These are phyloP conservation scores for Hypomecis punctinalis DNA, from an alignment of 2,888 invertebrate species.

Conservation along the genomic window DNA sequence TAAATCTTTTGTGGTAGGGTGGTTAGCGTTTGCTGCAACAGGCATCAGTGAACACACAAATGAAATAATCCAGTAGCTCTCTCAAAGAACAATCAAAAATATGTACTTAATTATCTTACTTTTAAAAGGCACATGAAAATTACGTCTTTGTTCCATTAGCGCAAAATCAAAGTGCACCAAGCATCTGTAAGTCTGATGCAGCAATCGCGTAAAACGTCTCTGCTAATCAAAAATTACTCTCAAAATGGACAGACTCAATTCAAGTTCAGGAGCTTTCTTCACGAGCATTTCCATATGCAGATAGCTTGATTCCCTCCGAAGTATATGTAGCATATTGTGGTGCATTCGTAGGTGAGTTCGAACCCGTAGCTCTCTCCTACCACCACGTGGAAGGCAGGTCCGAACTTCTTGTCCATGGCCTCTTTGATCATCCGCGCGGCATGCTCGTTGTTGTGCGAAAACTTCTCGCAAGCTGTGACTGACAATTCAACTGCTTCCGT, in stretches of 20 bases:
- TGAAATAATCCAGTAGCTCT: background rate
- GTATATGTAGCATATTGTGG: conserved; percentile 94
- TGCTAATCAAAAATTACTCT: conserved; percentile 22
- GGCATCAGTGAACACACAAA: background rate
- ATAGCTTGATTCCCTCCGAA: conserved; percentile 96
- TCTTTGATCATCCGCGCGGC: conserved; percentile 98
- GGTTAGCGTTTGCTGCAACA: conserved; percentile 3
- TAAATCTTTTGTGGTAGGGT: no score
- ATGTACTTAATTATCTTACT: background rate
- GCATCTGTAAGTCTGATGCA: background rate
- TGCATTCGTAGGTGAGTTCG: conserved; percentile 96
- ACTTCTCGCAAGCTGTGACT: conserved; percentile 97
- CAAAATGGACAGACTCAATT: conserved; percentile 15
- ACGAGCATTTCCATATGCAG: conserved; percentile 95
- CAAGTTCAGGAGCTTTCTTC: conserved; percentile 44
- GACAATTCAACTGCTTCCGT: conserved; percentile 95
- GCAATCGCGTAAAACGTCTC: conserved; percentile 10
- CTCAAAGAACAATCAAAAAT: background rate
- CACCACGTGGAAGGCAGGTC: conserved; percentile 97
- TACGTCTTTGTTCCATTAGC: background rate
- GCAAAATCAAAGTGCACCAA: background rate
- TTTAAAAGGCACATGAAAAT: conserved; percentile 2
- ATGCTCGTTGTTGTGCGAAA: conserved; percentile 92
- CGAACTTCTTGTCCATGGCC: conserved; percentile 97
- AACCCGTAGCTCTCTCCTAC: conserved; percentile 98